Evolutionary conservation across 2,113 vertebrate genomes (phyloP).

Genomic region (Myocastor coypus): DNA sequence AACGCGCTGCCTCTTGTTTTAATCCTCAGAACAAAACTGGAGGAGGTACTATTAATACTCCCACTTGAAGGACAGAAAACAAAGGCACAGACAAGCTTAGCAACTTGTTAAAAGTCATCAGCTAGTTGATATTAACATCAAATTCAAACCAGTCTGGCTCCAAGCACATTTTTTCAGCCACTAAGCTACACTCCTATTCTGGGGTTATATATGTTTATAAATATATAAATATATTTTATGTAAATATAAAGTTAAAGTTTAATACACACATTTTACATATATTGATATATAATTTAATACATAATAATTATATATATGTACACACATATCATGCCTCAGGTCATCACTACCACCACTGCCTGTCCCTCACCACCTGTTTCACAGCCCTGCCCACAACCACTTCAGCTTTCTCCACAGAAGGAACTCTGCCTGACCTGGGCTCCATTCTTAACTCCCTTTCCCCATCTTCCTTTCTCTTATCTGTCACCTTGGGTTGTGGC

Average conservation of each 20-base stretch:
- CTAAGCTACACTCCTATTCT: background rate
- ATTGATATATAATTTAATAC: too few relatives aligned
- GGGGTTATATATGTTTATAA: background rate
- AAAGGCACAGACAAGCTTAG: background rate
- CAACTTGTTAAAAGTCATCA: background rate
- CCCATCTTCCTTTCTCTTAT: background rate
- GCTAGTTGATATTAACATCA: background rate
- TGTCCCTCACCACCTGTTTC: background rate
- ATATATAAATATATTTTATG: too few relatives aligned
- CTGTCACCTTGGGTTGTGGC: background rate
- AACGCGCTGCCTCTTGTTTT: rapidly evolving
- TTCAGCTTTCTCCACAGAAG: background rate
- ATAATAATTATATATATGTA: too few relatives aligned
- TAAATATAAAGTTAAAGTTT: too few relatives aligned
- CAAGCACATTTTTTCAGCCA: background rate
- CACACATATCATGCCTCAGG: background rate
- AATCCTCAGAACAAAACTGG: background rate
- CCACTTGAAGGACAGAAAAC: background rate
- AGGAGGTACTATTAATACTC: background rate
- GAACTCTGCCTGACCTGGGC: background rate
- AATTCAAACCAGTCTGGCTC: background rate
- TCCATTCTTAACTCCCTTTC: background rate
- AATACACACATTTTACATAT: too few relatives aligned
- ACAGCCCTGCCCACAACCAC: background rate
- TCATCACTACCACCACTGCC: background rate